A percentile compares a stretch with the other conserved stretches of the same genome.
Evolutionary conservation across 2,113 vertebrate species (phyloP).

Genomic region (Leptobrachium ailaonicum): DNA sequence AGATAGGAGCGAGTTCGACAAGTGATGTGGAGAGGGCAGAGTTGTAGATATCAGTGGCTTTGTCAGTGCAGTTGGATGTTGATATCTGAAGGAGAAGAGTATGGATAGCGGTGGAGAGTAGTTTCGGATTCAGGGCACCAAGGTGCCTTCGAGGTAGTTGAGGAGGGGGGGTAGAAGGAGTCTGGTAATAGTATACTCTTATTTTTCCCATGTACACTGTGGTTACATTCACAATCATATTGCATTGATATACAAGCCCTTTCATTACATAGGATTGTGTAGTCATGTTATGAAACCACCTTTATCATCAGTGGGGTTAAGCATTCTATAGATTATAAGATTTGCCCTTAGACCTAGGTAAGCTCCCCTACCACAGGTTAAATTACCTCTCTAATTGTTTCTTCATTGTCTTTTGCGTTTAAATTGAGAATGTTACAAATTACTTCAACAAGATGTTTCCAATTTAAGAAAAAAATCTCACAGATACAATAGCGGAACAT

Average conservation of each 20-base stretch:
- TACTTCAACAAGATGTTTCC: constrained; percentile 38
- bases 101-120: too few species aligned
- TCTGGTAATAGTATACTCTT: not conserved
- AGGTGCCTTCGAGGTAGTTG: too few species aligned
- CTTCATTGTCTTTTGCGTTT: constrained; percentile 46
- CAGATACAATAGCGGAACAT: constrained; percentile 32
- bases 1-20: too few species aligned
- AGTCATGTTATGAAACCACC: constrained; percentile 3
- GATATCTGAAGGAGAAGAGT: too few species aligned
- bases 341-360: constrained; percentile 34
- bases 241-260: constrained; percentile 3
- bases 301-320: constrained; percentile 13
- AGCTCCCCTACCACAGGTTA: constrained; percentile 46
- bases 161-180: too few species aligned
- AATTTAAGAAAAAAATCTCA: constrained; percentile 30
- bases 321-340: constrained; percentile 35
- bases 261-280: constrained; percentile 31
- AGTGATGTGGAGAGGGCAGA: too few species aligned
- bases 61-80: too few species aligned
- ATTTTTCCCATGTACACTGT: not conserved
- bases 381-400: constrained; percentile 39
- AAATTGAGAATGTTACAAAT: constrained; percentile 47
- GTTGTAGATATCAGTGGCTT: too few species aligned
- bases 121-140: too few species aligned
- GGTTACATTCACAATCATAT: not conserved